Base-by-base conservation (phyloP, 2,797 vertebrate genomes). In the Dermochelys coriacea region DNA sequence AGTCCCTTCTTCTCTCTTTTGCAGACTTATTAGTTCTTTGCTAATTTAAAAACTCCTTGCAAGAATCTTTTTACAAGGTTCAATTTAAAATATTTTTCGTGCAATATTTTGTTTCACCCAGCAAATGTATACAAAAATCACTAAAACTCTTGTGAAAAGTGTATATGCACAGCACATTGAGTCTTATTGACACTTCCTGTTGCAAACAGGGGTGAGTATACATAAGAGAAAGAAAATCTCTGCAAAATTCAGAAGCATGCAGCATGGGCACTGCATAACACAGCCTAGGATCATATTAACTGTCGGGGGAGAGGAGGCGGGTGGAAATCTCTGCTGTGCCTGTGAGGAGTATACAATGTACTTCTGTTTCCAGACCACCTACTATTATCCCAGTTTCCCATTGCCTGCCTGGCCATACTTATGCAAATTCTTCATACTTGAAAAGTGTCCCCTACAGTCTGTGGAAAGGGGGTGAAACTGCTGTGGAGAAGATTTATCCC, bases 31-130 rank as follows among this genome's bases (percentile, higher is more conserved):
- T 93, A 81, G 31, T 59, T 31, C 47, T 19, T 54, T 86, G 71
- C 51, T 80, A 37, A 52, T 87, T 86, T 86, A 83, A 49, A 18
- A 92, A 29, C 55, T 57, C 10, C 81, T 2, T 15, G 47, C 68
- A 27, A 80, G 52, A 59, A 80, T 85, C 94, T 86, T 90, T 95
- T 80, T 49, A 94, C 6, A 80, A 84, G 93, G 88, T 75, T 57
- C 78, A 88, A 82, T 68, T 34, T 0, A 86, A 89, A 77, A n/a
- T n/a, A 41, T 37, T 86, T 92, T 92, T 85, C 52, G 37, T 54
- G 0, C 82, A 78, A 5, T 80, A 84, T 61, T 91, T 79, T n/a
- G 74, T n/a, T 57, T 23, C 31, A 82, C 82, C 85, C 47, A 85
- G 45, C 8, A 75, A 78, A 89, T 91, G 51, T 19, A 68, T 37